Evolutionary conservation across 2,888 invertebrate genomes (phyloP), one percentile per base, ranked within the genome.

Genomic region (Iphiclides podalirius): DNA sequence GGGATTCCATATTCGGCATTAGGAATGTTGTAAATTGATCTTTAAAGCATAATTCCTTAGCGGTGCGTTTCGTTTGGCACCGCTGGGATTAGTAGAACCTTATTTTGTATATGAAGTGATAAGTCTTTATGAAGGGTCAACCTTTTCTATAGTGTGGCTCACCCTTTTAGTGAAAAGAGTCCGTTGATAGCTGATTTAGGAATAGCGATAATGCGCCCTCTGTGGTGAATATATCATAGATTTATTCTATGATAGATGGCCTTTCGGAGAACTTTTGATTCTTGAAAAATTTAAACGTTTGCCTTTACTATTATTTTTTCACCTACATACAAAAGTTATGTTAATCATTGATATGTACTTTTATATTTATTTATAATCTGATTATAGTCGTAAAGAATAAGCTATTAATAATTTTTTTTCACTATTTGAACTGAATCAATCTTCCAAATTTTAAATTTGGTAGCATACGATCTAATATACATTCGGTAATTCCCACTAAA

Each of bases 91-190:
- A 87, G 81, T 77, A 77, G 67, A 81, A 81, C 87, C 83, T 87
- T 88, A 87, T 86, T 88, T 87, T 88, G 88, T 88, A 86, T 86
- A 86, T 85, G 86, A 87, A 82, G 88, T 87, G 88, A 88, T 88
- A 88, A 87, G 88, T 88, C 88, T 87, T 87, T 88, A 88, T 86
- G 88, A 88, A 84, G 89, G 88, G 88, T 88, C 88, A 88, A 87
- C 88, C 88, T 86, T 88, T 88, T 87, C 87, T 85, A 85, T 87
- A 77, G 85, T 79, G 77, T 71, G 73, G 76, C 74, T 85, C 81
- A 87, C 88, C 88, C 88, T 88, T 88, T 88, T 85, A 88, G 88
- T 88, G 88, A 88, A 88, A 88, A 87, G 88, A 87, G 86, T 84
- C 74, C 76, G 87, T 85, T 88, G 88, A 88, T 87, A 85, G 88